These are phyloP conservation scores for Rhineura floridana DNA, from an alignment of 2,113 vertebrate genomes.

Conservation along the genomic window DNA sequence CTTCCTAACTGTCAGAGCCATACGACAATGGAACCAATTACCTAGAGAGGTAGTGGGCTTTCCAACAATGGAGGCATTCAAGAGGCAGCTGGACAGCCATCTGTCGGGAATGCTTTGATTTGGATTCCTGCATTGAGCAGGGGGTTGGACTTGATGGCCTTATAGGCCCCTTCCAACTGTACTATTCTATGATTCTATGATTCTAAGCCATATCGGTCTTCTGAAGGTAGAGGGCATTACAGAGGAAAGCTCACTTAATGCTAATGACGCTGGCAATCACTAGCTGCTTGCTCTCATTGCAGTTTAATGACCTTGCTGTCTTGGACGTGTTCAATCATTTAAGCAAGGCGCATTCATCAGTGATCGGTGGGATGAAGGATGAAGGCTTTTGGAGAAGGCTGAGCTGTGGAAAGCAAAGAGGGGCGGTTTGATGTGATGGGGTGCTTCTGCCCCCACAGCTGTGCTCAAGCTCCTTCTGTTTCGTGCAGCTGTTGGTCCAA, in stretches of 20 bases:
- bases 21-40: too few species aligned
- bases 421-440: background rate
- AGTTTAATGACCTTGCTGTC: conserved; percentile 4
- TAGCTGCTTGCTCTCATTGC: conserved; percentile 11
- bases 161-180: too few species aligned
- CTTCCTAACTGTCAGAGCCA: too few species aligned
- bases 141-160: too few species aligned
- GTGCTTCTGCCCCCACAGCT: background rate
- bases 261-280: background rate
- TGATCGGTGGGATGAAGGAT: background rate
- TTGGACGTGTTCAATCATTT: background rate
- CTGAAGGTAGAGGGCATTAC: background rate
- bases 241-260: conserved; percentile 1
- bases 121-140: too few species aligned
- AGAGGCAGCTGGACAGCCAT: too few species aligned
- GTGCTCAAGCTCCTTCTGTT: too few species aligned
- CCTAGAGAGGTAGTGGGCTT: too few species aligned
- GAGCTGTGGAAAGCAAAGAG: background rate
- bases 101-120: too few species aligned
- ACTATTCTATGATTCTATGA: too few species aligned
- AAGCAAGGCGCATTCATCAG: background rate
- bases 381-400: background rate
- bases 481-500: background rate
- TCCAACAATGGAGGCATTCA: too few species aligned
- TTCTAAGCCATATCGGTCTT: background rate